phyloP scores from a whole-genome alignment of 2,113 vertebrate genomes.

The Sinocyclocheilus maitianheensis region DNA sequence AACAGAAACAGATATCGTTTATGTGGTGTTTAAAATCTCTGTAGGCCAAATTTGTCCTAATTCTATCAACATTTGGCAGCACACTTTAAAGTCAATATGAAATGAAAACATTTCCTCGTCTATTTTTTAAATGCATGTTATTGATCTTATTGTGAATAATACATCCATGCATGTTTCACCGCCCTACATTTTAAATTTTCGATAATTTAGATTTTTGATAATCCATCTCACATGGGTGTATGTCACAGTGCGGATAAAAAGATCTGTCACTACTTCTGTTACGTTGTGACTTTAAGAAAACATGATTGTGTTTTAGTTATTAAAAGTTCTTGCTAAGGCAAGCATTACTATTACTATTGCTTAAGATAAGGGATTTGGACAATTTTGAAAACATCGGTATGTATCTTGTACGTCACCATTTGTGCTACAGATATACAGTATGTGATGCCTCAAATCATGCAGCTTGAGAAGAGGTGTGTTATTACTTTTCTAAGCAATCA shows the following conservation, averaged over 20 bases:
- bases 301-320: not conserved
- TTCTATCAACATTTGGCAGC: constrained; percentile 41
- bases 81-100: not conserved
- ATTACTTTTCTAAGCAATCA: constrained; percentile 7
- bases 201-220: not conserved
- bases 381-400: not conserved
- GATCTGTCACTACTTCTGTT: not conserved
- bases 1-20: constrained; percentile 5
- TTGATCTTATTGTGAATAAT: constrained; percentile 1
- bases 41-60: constrained; percentile 42
- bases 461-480: not conserved
- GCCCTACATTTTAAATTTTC: not conserved
- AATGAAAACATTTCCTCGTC: not conserved
- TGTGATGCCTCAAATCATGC: not conserved
- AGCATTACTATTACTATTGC: not conserved
- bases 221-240: not conserved
- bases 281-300: not conserved
- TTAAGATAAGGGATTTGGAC: not conserved
- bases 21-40: constrained; percentile 45
- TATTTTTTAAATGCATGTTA: not conserved
- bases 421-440: not conserved
- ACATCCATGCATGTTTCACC: not conserved
- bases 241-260: not conserved
- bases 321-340: not conserved
- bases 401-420: not conserved